A percentile compares a stretch with the other conserved stretches of the same genome.
These are phyloP conservation scores for Drosophila ogumai DNA, from an alignment of 1,140 invertebrate genomes.

Conservation along the genomic window DNA sequence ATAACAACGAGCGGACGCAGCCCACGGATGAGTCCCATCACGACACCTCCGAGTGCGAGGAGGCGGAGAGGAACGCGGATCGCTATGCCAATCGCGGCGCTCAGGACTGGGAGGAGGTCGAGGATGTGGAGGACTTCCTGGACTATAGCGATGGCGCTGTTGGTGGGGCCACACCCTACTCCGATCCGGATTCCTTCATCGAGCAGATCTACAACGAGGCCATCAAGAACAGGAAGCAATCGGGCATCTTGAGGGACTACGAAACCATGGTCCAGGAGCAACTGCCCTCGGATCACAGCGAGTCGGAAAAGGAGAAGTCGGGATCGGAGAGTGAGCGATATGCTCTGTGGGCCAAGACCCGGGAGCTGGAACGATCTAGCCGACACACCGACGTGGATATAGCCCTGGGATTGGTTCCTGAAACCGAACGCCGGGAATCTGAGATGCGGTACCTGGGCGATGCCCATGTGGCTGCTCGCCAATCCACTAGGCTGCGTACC, in stretches of 20 bases:
- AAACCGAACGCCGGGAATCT: slow-evolving; percentile 58
- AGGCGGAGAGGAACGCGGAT: slow-evolving; percentile 79
- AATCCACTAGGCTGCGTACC: slow-evolving; percentile 71
- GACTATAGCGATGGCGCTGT: slow-evolving; percentile 74
- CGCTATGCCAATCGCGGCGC: slow-evolving; percentile 72
- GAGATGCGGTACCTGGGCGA: slow-evolving; percentile 77
- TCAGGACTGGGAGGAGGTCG: slow-evolving; percentile 76
- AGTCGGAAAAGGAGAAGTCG: slow-evolving; percentile 69
- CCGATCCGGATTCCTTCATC: slow-evolving; percentile 77
- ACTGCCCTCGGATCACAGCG: slow-evolving; percentile 54
- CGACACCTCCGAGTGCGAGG: slow-evolving; percentile 80
- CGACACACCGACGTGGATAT: slow-evolving; percentile 49
- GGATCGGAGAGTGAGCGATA: slow-evolving; percentile 68
- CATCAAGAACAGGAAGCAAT: slow-evolving; percentile 76
- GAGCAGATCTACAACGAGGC: slow-evolving; percentile 84
- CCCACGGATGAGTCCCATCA: slow-evolving; percentile 82
- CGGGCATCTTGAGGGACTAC: slow-evolving; percentile 74
- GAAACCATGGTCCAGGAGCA: slow-evolving; percentile 79
- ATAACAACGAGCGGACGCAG: slow-evolving; percentile 77
- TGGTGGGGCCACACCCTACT: slow-evolving; percentile 59
- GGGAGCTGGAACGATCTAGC: slow-evolving; percentile 48
- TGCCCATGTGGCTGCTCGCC: slow-evolving; percentile 64
- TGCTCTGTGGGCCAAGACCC: slow-evolving; percentile 68
- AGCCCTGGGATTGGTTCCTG: slow-evolving; percentile 52
- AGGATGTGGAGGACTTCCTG: slow-evolving; percentile 56